A percentile compares a stretch with the other conserved stretches of the same genome.
These are phyloP conservation scores for Albula glossodonta DNA, from an alignment of 2,113 vertebrate genomes.

Conservation along the genomic window DNA sequence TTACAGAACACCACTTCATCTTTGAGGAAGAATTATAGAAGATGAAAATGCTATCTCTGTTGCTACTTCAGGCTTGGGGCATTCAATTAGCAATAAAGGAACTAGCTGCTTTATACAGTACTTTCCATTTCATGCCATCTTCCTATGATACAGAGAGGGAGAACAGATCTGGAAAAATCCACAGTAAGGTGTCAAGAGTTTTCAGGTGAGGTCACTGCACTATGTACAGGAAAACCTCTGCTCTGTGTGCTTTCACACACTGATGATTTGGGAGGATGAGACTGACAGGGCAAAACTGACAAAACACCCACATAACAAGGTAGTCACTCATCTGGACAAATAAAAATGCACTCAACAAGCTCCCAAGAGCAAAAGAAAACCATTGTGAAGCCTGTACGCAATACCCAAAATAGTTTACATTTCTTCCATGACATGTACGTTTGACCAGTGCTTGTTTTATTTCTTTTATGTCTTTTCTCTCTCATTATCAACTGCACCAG, in stretches of 20 bases:
- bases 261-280: neutral
- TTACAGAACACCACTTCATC: neutral
- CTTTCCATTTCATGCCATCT: neutral
- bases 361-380: neutral
- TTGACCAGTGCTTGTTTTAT: neutral
- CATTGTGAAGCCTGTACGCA: neutral
- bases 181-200: neutral
- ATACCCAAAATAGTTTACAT: neutral
- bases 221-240: neutral
- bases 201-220: neutral
- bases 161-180: neutral
- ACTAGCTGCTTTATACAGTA: neutral
- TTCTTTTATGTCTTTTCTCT: neutral
- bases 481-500: neutral
- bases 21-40: neutral
- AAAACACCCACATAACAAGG: neutral
- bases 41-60: neutral
- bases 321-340: neutral
- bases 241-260: neutral
- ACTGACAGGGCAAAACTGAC: neutral
- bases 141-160: neutral
- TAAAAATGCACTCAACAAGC: neutral
- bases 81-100: neutral
- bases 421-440: neutral
- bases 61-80: no score